Base-by-base conservation (phyloP, 2,888 invertebrate species). In the Atherix ibis region DNA sequence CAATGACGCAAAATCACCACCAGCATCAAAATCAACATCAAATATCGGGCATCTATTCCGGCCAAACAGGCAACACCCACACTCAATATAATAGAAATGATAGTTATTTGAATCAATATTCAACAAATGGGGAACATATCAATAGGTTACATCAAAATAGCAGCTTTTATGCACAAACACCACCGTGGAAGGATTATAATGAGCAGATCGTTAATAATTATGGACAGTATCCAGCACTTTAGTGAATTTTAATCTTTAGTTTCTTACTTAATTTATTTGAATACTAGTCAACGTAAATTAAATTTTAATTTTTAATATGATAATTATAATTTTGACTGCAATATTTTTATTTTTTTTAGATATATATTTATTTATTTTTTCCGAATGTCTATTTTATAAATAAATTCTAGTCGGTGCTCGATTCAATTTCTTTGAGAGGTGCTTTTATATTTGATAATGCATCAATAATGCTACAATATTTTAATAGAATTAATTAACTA, bases 111-210 rank as follows among this genome's bases (percentile, higher is more conserved):
- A 30, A 25, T 5, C 8, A 18, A 14, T 33, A 19, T 17, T 18
- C 29, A 16, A 30, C 8, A 18, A 33, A 18, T n/a, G 29, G n/a
- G 3, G 18, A 26, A 15, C 9, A 22, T 22, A 22, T 6, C 10
- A 8, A 6, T 6, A 28, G 42, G 1, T 37, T 53, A 36, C 58
- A 58, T 46, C 58, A 58, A 27, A 52, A 47, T 30, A 62, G 61
- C 43, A 60, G 60, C 41, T 61, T 57, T 43, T 60, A 56, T 37
- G 49, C 55, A 9, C 60, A 60, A 32, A 60, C 62, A 19, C 58
- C 62, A 27, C 60, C 61, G 6, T 62, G 60, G 60, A 62, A 56
- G 47, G 62, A 61, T 35, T 62, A 51, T 37, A 52, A 38, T 26
- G 61, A 62, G 44, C 58, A 58, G 39, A 37, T 49, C 32, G 44